Evolutionary conservation across 2,113 vertebrate species (phyloP).

Genomic region (Zapornia atra): DNA sequence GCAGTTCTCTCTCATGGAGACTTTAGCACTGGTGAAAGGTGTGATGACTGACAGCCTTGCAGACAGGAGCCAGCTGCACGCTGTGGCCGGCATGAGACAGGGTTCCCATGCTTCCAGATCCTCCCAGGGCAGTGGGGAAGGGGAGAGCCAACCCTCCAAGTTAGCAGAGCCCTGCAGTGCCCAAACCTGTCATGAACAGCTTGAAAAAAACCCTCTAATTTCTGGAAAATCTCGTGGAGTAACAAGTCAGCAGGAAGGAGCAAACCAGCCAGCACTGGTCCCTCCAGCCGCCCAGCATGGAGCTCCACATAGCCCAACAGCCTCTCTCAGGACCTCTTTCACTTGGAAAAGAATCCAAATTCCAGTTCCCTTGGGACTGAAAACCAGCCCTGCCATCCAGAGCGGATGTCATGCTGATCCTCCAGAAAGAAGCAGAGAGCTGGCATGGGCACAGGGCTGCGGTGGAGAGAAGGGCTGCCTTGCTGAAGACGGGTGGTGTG

Average conservation of each 20-base stretch:
- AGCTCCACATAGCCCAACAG: neutral
- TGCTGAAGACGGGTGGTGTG: neutral
- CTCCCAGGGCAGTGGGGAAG: neutral
- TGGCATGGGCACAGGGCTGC: neutral
- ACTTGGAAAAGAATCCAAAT: neutral
- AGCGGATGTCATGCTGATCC: neutral
- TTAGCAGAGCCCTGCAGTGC: neutral
- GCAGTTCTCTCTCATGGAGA: neutral
- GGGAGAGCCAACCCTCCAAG: neutral
- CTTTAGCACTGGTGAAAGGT: neutral
- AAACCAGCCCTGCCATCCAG: neutral
- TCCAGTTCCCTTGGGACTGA: neutral
- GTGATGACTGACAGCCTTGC: fast-evolving
- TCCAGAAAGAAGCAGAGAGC: neutral
- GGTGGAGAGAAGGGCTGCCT: neutral
- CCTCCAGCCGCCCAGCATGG: neutral
- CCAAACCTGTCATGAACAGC: neutral
- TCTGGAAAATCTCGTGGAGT: neutral
- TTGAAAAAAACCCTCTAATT: neutral
- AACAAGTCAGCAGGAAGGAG: neutral
- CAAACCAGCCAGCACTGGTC: neutral
- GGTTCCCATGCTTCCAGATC: neutral
- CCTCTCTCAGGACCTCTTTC: neutral
- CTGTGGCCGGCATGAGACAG: fast-evolving
- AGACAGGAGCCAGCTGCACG: neutral